Conservation (phyloP, 2,113 vertebrate species). For the Halcyon senegalensis region DNA sequence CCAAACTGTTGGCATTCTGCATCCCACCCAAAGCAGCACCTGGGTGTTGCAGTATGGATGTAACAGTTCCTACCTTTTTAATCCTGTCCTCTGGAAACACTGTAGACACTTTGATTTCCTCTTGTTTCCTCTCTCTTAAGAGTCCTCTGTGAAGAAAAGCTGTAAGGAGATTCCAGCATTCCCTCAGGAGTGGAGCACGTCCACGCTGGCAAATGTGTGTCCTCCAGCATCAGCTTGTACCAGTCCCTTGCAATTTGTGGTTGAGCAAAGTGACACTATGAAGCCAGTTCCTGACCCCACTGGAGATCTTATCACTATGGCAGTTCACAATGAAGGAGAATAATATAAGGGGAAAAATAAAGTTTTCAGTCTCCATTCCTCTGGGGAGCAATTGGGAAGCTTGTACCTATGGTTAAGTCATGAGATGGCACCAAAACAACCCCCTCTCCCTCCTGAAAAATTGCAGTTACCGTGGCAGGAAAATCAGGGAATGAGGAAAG, state of each 20-base stretch:
- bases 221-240: neutral
- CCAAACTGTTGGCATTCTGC: neutral
- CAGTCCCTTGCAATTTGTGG: neutral
- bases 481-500: neutral
- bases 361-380: neutral
- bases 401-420: neutral
- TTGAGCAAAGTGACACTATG: neutral
- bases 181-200: accelerated
- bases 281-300: neutral
- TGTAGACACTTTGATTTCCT: neutral
- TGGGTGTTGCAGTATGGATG: neutral
- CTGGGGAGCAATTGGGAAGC: neutral
- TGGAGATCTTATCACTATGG: neutral
- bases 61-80: neutral
- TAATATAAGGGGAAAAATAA: neutral
- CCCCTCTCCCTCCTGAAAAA: neutral
- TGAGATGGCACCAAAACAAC: neutral
- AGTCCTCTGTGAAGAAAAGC: neutral
- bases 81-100: neutral
- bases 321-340: neutral
- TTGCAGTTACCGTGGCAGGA: neutral
- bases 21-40: neutral
- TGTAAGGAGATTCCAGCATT: accelerated
- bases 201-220: accelerated
- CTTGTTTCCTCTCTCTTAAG: neutral